Evolutionary conservation across 2,113 vertebrate genomes (phyloP).

Genomic region (Barnardius zonarius): DNA sequence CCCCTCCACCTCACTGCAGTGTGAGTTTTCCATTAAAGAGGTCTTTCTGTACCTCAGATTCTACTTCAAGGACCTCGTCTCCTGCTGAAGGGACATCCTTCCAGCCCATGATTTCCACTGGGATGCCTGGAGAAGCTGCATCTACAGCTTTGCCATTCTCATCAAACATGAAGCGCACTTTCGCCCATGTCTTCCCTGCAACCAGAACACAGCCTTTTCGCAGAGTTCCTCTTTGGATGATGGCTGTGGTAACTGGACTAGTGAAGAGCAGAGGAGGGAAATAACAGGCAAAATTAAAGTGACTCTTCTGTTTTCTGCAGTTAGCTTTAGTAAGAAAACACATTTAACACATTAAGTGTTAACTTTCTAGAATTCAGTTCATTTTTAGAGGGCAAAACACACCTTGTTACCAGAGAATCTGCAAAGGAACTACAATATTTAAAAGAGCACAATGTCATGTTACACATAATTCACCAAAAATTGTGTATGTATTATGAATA

Average conservation of each 20-base stretch:
- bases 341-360: neutral
- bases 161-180: constrained; percentile 90
- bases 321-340: neutral
- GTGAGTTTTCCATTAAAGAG: neutral
- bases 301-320: fast-evolving
- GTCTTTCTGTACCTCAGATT: constrained; percentile 84
- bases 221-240: constrained; percentile 89
- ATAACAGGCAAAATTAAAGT: neutral
- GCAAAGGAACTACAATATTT: neutral
- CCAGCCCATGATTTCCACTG: constrained; percentile 92
- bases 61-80: constrained; percentile 90
- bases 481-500: neutral
- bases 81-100: constrained; percentile 90
- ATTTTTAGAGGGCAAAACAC: neutral
- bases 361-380: neutral
- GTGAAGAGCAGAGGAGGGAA: constrained; percentile 2
- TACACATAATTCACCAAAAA: neutral
- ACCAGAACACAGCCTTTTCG: constrained; percentile 86
- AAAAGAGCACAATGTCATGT: neutral
- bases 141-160: constrained; percentile 78
- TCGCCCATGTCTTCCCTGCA: constrained; percentile 90
- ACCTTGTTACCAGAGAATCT: neutral
- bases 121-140: constrained; percentile 79
- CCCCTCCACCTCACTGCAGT: neutral
- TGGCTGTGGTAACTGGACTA: constrained; percentile 85